Percentiles rank a stretch among this genome's conserved stretches.
phyloP scores from a whole-genome alignment of 2,888 invertebrate species.

The Apamea anceps region DNA sequence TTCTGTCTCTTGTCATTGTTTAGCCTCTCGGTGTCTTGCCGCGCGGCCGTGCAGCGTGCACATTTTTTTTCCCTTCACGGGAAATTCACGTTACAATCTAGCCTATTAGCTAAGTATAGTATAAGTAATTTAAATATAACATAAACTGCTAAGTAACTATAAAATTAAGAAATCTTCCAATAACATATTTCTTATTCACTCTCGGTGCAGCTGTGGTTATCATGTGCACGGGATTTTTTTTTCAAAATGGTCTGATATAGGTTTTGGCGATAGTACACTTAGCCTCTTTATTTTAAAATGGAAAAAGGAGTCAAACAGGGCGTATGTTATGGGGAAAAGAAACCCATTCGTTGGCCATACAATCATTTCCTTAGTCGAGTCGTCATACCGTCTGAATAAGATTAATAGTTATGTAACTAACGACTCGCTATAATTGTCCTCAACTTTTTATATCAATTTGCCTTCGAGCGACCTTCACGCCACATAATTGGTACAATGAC shows the following conservation, averaged over 20 bases:
- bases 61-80: no score
- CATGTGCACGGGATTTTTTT: no score
- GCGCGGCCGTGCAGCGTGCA: no score
- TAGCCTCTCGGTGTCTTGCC: no score
- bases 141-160: not conserved
- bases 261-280: no score
- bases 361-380: not conserved
- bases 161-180: not conserved
- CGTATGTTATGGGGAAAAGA: not conserved
- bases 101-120: not conserved
- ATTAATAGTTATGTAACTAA: slow-evolving; percentile 17
- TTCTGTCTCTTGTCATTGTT: no score
- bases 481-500: slow-evolving; percentile 30
- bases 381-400: not conserved
- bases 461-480: slow-evolving; percentile 40
- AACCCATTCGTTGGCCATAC: not conserved
- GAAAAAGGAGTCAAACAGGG: no score
- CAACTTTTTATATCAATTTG: slow-evolving; percentile 29
- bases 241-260: no score
- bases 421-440: slow-evolving; percentile 39
- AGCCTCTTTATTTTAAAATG: no score
- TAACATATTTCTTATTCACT: no score
- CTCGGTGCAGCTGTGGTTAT: no score
- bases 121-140: not conserved
- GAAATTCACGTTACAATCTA: not conserved